phyloP scores from a whole-genome alignment of 2,797 vertebrate species.

The Rhabdophis nuchalis region DNA sequence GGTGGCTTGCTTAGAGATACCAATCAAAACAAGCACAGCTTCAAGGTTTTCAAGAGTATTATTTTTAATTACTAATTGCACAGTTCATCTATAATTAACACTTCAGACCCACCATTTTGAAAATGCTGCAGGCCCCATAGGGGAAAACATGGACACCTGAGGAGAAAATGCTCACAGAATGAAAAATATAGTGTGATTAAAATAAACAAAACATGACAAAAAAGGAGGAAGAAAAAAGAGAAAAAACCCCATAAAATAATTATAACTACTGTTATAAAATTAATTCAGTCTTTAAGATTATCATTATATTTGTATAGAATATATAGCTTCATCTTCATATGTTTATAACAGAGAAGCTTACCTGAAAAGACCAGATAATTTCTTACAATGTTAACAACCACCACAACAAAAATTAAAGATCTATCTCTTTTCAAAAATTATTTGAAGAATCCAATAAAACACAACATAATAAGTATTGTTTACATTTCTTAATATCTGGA shows the following conservation, averaged over 20 bases:
- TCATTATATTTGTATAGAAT: neutral
- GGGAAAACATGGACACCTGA: constrained; percentile 15
- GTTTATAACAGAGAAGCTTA: neutral
- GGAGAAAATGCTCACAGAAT: neutral
- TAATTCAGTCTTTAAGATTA: neutral
- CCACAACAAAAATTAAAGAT: neutral
- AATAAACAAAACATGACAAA: neutral
- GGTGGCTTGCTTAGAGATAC: constrained; percentile 35
- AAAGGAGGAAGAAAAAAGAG: neutral
- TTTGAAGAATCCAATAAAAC: neutral
- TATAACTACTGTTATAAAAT: neutral
- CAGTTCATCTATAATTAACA: constrained; percentile 58
- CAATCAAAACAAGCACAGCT: constrained; percentile 56
- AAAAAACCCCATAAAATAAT: neutral
- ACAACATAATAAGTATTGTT: neutral
- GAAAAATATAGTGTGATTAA: neutral
- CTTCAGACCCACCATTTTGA: fast-evolving
- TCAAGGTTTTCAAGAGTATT: constrained; percentile 56
- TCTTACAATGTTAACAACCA: neutral
- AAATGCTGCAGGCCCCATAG: constrained; percentile 20
- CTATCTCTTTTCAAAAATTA: neutral
- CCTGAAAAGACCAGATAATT: neutral
- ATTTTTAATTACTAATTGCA: constrained; percentile 64
- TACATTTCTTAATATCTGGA: neutral
- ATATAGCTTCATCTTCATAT: neutral